Conservation (phyloP, 30 jellyfish, hydroid and myxozoan genomes). For the Chrysaora quinquecirrha region DNA sequence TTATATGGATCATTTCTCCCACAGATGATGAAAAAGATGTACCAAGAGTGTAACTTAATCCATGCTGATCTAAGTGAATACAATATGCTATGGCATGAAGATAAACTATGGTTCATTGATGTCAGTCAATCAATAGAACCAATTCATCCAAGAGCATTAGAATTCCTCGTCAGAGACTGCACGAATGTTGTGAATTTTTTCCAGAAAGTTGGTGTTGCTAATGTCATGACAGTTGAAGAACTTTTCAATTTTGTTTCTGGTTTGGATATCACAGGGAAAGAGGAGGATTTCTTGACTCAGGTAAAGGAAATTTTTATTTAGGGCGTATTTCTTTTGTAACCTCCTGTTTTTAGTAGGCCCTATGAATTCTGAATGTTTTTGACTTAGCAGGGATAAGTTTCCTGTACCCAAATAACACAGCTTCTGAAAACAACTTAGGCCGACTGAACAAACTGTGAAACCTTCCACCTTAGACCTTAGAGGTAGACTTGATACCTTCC, state of each 20-base stretch:
- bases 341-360: too few species aligned
- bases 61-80: constrained; percentile 98
- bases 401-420: too few species aligned
- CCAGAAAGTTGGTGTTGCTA: constrained; percentile 73
- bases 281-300: constrained; percentile 67
- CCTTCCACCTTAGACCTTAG: too few species aligned
- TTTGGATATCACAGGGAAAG: constrained; percentile 59
- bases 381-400: too few species aligned
- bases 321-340: too few species aligned
- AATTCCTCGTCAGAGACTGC: constrained; percentile 89
- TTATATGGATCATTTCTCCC: neutral
- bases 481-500: too few species aligned
- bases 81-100: constrained; percentile 92
- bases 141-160: constrained; percentile 88
- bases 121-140: constrained; percentile 97
- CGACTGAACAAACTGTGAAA: too few species aligned
- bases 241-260: constrained; percentile 88
- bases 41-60: constrained; percentile 83
- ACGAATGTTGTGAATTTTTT: constrained; percentile 75
- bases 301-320: too few species aligned
- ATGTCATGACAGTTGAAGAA: constrained; percentile 74
- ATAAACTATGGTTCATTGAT: constrained; percentile 83
- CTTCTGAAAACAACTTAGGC: too few species aligned
- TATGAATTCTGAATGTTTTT: too few species aligned
- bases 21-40: constrained; percentile 88